A percentile compares a stretch with the other conserved stretches of the same genome.
Evolutionary conservation across 2,888 invertebrate species (phyloP).

Genomic region (Agrilus cyanescens): DNA sequence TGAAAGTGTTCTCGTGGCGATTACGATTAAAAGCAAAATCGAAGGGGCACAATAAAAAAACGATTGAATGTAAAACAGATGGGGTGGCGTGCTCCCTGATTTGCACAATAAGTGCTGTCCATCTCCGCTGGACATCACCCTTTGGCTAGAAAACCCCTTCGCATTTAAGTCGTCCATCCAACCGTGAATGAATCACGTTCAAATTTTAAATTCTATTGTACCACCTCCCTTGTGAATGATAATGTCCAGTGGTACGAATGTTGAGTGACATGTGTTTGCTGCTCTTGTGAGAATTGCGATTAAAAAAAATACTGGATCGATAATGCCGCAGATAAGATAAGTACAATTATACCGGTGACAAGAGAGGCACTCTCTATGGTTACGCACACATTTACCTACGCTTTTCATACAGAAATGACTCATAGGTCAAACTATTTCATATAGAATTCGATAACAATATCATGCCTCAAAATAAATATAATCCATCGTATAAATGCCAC

Average conservation of each 20-base stretch:
- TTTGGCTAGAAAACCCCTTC: constrained; percentile 8
- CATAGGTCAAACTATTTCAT: too few relatives aligned
- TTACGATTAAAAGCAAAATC: too few relatives aligned
- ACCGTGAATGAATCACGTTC: constrained; percentile 19
- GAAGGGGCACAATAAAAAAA: too few relatives aligned
- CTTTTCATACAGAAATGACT: too few relatives aligned
- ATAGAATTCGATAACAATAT: too few relatives aligned
- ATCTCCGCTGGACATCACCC: constrained; percentile 15
- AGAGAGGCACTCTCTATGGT: too few relatives aligned
- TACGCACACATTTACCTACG: too few relatives aligned
- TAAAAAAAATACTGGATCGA: constrained; percentile 4
- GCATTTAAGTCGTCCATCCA: constrained; percentile 16
- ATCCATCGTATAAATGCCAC: too few relatives aligned
- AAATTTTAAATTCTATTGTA: constrained; percentile 17
- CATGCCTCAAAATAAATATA: too few relatives aligned
- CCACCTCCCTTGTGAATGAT: constrained; percentile 8
- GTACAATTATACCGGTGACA: too few relatives aligned
- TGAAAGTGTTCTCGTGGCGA: too few relatives aligned
- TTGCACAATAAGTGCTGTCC: constrained; percentile 16
- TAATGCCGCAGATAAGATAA: too few relatives aligned
- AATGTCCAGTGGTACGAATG: constrained; percentile 13
- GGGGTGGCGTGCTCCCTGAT: constrained; percentile 12
- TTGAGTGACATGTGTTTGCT: constrained; percentile 14
- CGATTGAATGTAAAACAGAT: constrained; percentile 5
- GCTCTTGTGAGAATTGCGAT: constrained; percentile 11